These are phyloP conservation scores for Erinaceus europaeus DNA, from an alignment of 2,113 vertebrate genomes.

Conservation along the genomic window DNA sequence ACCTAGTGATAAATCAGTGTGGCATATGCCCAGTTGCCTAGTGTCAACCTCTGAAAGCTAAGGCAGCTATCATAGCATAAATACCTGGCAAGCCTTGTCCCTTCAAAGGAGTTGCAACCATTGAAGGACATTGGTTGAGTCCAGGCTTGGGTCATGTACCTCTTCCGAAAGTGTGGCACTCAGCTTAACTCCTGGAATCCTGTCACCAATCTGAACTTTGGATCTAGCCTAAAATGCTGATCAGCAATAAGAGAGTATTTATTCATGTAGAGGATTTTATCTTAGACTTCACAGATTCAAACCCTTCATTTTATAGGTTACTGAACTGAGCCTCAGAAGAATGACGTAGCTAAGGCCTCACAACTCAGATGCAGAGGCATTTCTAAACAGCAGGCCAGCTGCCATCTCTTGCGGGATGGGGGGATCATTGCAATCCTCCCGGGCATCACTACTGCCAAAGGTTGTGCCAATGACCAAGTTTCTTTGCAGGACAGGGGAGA, in stretches of 20 bases:
- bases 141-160: neutral
- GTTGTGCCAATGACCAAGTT: too few species aligned
- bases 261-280: neutral
- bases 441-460: neutral
- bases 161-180: neutral
- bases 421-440: neutral
- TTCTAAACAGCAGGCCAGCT: neutral
- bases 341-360: neutral
- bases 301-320: neutral
- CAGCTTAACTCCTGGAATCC: neutral
- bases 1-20: neutral
- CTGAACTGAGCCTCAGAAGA: neutral
- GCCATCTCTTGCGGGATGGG: neutral
- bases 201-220: neutral
- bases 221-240: neutral
- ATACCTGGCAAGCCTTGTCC: neutral
- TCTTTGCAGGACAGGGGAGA: too few species aligned
- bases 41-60: neutral
- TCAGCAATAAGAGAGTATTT: neutral
- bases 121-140: neutral
- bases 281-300: neutral
- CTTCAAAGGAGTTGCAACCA: neutral
- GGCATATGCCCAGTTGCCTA: neutral
- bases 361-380: neutral
- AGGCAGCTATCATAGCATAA: neutral